These are phyloP conservation scores for Reticulitermes speratus DNA, from an alignment of 1,140 invertebrate genomes.

Conservation along the genomic window DNA sequence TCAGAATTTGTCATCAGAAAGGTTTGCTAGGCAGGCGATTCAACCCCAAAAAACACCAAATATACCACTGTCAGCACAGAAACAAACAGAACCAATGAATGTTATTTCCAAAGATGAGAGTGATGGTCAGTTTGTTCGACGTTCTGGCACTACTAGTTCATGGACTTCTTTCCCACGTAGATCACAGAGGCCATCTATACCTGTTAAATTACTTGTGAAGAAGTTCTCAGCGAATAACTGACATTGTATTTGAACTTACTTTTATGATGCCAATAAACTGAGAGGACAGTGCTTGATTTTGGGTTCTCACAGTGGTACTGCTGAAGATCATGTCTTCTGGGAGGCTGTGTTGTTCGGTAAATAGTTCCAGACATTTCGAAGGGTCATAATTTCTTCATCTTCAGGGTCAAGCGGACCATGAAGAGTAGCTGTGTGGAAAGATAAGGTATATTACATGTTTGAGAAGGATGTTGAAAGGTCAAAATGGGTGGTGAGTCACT, in stretches of 20 bases:
- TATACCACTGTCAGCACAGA: neutral
- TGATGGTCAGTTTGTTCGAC: neutral
- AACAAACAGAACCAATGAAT: neutral
- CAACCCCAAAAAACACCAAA: neutral
- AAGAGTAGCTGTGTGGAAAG: no score
- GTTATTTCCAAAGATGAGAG: neutral
- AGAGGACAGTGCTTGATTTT: no score
- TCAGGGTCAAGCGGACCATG: no score
- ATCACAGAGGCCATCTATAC: neutral
- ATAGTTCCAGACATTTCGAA: no score
- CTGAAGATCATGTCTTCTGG: no score
- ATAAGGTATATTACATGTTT: no score
- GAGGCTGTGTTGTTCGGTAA: no score
- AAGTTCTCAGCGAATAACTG: slow-evolving; percentile 23
- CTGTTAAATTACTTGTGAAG: slow-evolving; percentile 24
- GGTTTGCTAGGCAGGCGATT: neutral
- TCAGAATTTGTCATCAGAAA: neutral
- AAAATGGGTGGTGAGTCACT: no score
- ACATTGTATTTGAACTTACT: neutral
- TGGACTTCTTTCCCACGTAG: neutral
- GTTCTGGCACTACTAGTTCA: neutral
- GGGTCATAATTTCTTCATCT: no score
- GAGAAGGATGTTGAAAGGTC: no score
- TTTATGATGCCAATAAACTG: neutral
- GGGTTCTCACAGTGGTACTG: no score